Conservation (phyloP, 2,797 vertebrate species). For the Chelonia mydas region DNA sequence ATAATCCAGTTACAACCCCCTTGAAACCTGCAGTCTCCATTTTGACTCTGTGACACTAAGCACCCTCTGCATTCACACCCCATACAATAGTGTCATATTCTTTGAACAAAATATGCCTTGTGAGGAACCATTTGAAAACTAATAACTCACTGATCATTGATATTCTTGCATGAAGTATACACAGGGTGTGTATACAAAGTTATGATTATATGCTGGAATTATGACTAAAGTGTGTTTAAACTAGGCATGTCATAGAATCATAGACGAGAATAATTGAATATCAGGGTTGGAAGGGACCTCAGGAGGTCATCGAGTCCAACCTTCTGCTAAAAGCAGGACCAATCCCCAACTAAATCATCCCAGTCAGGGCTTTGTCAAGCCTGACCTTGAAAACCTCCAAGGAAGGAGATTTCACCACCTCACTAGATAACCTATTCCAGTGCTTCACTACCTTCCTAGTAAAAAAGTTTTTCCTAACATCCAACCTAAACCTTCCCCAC, state of each 20-base stretch:
- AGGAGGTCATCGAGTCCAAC: too few relatives aligned
- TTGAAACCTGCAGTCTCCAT: constrained; percentile 41
- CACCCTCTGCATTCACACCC: background rate
- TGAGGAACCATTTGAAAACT: background rate
- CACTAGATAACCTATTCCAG: too few relatives aligned
- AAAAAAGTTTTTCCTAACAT: too few relatives aligned
- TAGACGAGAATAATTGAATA: too few relatives aligned
- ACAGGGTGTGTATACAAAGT: background rate
- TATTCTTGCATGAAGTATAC: background rate
- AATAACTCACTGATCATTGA: background rate
- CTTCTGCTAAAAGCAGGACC: too few relatives aligned
- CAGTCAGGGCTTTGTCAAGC: too few relatives aligned
- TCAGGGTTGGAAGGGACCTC: too few relatives aligned
- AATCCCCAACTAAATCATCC: too few relatives aligned
- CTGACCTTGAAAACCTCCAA: too few relatives aligned
- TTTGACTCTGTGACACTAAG: background rate
- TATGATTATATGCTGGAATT: background rate
- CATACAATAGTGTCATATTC: background rate
- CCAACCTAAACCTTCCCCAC: too few relatives aligned
- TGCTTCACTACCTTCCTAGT: too few relatives aligned
- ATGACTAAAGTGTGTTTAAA: background rate
- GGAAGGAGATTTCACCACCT: too few relatives aligned
- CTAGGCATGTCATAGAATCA: background rate
- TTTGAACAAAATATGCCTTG: background rate
- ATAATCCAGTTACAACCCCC: constrained; percentile 61